Percentiles rank a stretch among this genome's conserved stretches.
Evolutionary conservation across 2,888 invertebrate species (phyloP).

Genomic region (Athalia cordata): DNA sequence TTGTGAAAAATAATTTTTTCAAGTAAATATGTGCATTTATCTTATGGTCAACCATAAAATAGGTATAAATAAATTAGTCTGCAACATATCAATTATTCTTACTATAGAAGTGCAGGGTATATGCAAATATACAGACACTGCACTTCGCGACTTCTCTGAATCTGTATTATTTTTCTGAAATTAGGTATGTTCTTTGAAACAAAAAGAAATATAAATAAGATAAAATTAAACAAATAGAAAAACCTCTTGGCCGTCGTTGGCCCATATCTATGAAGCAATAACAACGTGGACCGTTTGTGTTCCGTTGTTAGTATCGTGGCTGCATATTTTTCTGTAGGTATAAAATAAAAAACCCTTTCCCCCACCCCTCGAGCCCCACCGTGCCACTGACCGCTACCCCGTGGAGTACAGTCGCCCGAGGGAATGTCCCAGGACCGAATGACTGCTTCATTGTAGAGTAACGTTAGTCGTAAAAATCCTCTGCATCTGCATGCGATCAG

Average conservation of each 20-base stretch:
- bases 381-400: conserved; percentile 45
- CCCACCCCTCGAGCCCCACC: conserved; percentile 42
- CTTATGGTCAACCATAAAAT: too few relatives aligned
- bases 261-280: conserved; percentile 5
- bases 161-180: too few relatives aligned
- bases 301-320: conserved; percentile 28
- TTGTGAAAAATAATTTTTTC: too few relatives aligned
- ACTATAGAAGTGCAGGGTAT: too few relatives aligned
- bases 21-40: too few relatives aligned
- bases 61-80: too few relatives aligned
- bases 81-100: too few relatives aligned
- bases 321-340: conserved; percentile 45
- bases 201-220: neutral
- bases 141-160: too few relatives aligned
- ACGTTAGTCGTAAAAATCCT: conserved; percentile 25
- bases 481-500: neutral
- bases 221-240: conserved; percentile 3
- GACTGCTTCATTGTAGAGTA: conserved; percentile 21
- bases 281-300: conserved; percentile 34
- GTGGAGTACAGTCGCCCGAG: conserved; percentile 30
- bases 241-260: neutral
- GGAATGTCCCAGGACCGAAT: conserved; percentile 14
- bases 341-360: conserved; percentile 45
- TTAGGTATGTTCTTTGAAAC: too few relatives aligned
- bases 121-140: too few relatives aligned